Evolutionary conservation across 2,888 invertebrate genomes (phyloP), one percentile per base, ranked within the genome.

Genomic region (Napeogenes sylphis): DNA sequence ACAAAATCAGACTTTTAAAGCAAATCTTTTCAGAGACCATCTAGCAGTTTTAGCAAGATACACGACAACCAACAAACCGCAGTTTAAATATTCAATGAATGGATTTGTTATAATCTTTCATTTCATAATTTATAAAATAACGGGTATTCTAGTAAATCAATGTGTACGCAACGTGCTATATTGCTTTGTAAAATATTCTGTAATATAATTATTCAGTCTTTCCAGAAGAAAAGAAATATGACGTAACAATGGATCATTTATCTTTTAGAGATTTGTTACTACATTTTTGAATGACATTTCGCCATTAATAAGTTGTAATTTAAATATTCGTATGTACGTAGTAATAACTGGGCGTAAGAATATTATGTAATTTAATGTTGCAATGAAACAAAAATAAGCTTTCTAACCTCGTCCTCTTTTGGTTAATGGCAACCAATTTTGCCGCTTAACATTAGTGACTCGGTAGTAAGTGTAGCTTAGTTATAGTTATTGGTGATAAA

Each of bases 391-490:
- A 82, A 81, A 81, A 79, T 73, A 71, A 78, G 75, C 80, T 85
- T 82, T 84, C 81, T 85, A 85, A 84, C 84, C 82, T 83, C 82
- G 83, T 77, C 79, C 79, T 73, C 79, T 83, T 82, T 83, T 75
- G 71, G 73, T 68, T 76, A 80, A 79, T 77, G 65, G 63, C 60
- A 59, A 65, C 51, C 62, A 63, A 67, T 67, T 68, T 66, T 56
- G 51, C 30, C 45, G 53, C 62, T 63, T 54, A 55, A 61, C 59
- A 65, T 56, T 61, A 60, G 35, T 35, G 38, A 12, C 8, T n/a
- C 32, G 46, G 21, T 46, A 45, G 38, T 35, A 13, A 3, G 45
- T 14, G 6, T 21, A 33, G n/a, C 30, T 51, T 51, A 30, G 8
- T 51, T 51, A 30, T 51, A 30, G 8, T 51, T 51, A 30, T 47